Evolutionary conservation across 2,888 invertebrate species (phyloP).

Genomic region (Trichacis sp.): DNA sequence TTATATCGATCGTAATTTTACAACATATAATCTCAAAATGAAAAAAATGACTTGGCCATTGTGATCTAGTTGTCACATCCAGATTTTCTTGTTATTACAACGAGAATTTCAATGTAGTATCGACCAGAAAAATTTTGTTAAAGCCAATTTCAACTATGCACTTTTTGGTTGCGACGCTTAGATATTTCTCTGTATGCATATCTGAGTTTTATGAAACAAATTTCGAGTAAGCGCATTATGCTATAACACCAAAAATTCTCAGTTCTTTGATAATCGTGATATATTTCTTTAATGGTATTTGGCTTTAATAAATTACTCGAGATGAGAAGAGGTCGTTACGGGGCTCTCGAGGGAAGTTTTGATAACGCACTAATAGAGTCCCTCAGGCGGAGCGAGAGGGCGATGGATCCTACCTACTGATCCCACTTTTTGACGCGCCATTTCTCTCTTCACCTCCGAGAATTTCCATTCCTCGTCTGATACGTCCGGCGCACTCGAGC

Average conservation of each 20-base stretch:
- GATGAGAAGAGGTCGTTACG: slow-evolving; percentile 36
- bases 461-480: slow-evolving; percentile 22
- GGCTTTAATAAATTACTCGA: slow-evolving; percentile 38
- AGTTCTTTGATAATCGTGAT: background rate
- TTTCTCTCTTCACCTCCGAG: slow-evolving; percentile 13
- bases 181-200: no score
- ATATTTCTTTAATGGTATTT: slow-evolving; percentile 24
- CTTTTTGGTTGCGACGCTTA: no score
- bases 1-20: no score
- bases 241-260: background rate
- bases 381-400: slow-evolving; percentile 29
- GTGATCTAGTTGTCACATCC: no score
- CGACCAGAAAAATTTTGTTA: no score
- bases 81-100: no score
- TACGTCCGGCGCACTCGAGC: slow-evolving; percentile 20
- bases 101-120: no score
- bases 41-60: no score
- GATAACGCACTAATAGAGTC: slow-evolving; percentile 46
- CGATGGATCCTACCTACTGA: slow-evolving; percentile 25
- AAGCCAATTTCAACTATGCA: no score
- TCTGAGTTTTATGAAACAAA: background rate
- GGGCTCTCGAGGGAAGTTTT: slow-evolving; percentile 29
- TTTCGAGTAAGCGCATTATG: background rate
- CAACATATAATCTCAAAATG: no score
- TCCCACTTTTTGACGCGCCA: slow-evolving; percentile 20